Conservation (phyloP, 2,888 invertebrate species). For the Epiblema foenella region DNA sequence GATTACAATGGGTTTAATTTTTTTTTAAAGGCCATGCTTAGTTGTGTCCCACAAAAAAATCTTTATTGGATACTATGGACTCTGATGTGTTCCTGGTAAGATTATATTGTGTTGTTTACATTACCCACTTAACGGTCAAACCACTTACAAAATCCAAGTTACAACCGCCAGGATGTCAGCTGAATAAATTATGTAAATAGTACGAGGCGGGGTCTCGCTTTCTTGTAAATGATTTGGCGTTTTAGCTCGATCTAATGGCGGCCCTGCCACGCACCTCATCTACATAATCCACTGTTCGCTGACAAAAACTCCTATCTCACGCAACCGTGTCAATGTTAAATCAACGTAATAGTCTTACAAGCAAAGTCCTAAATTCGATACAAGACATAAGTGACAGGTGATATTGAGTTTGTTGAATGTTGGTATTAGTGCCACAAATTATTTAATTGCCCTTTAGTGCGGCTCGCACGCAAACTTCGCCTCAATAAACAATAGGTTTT, state of each 20-base stretch:
- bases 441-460: slow-evolving; percentile 74
- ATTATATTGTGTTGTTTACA: too few relatives aligned
- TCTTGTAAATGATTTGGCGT: slow-evolving; percentile 82
- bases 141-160: slow-evolving; percentile 42
- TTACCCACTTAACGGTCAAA: too few relatives aligned
- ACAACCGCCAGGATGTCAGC: slow-evolving; percentile 55
- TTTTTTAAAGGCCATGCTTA: too few relatives aligned
- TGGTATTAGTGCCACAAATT: slow-evolving; percentile 70
- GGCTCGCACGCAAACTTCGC: slow-evolving; percentile 45
- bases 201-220: slow-evolving; percentile 78
- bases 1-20: too few relatives aligned
- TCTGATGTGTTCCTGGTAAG: too few relatives aligned
- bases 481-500: slow-evolving; percentile 43
- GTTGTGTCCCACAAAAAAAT: too few relatives aligned
- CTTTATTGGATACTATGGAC: too few relatives aligned
- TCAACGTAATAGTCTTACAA: not conserved
- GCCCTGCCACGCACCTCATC: slow-evolving; percentile 66
- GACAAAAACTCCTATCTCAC: slow-evolving; percentile 13
- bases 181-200: slow-evolving; percentile 84
- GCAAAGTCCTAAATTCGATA: not conserved
- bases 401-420: not conserved
- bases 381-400: not conserved
- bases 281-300: slow-evolving; percentile 48
- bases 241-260: slow-evolving; percentile 71
- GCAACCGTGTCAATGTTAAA: not conserved